Percentiles rank a stretch among this genome's conserved stretches.
phyloP scores from a whole-genome alignment of 2,113 vertebrate genomes.

The Myanophis thanlyinensis region DNA sequence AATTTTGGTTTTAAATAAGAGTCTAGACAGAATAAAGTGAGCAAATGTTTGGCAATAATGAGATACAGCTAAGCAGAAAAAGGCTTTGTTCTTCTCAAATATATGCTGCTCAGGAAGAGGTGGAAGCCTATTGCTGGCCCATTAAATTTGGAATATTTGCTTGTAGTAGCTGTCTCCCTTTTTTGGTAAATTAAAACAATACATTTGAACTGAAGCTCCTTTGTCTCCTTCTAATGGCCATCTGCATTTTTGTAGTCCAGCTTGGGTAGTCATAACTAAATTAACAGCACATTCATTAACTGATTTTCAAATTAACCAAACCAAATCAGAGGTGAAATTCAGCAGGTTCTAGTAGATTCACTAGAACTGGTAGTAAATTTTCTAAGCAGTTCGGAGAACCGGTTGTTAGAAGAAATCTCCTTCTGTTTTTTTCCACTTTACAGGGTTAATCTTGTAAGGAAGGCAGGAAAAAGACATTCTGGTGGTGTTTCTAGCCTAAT shows the following conservation, averaged over 20 bases:
- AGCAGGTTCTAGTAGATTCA: too few relatives aligned
- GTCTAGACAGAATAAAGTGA: conserved; percentile 22
- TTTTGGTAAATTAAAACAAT: not conserved
- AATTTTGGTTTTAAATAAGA: conserved; percentile 19
- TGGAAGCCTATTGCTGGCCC: not conserved
- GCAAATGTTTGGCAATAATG: conserved; percentile 17
- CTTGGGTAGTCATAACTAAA: not conserved
- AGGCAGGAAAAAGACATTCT: too few relatives aligned
- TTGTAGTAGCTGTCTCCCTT: not conserved
- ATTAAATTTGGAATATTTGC: not conserved
- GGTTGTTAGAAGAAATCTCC: too few relatives aligned
- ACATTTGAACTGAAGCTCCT: not conserved
- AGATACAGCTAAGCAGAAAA: not conserved
- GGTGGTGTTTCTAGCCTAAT: too few relatives aligned
- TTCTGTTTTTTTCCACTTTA: too few relatives aligned
- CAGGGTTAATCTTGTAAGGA: too few relatives aligned
- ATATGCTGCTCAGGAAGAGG: not conserved
- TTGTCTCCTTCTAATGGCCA: not conserved
- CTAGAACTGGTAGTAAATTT: too few relatives aligned
- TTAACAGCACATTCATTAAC: not conserved
- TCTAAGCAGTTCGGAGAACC: too few relatives aligned
- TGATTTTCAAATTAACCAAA: not conserved
- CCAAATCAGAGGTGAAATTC: too few relatives aligned
- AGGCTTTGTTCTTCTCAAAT: not conserved
- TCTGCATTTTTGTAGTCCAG: not conserved